phyloP scores from a whole-genome alignment of 2,888 invertebrate genomes.

The Dorcus parallelipipedus region DNA sequence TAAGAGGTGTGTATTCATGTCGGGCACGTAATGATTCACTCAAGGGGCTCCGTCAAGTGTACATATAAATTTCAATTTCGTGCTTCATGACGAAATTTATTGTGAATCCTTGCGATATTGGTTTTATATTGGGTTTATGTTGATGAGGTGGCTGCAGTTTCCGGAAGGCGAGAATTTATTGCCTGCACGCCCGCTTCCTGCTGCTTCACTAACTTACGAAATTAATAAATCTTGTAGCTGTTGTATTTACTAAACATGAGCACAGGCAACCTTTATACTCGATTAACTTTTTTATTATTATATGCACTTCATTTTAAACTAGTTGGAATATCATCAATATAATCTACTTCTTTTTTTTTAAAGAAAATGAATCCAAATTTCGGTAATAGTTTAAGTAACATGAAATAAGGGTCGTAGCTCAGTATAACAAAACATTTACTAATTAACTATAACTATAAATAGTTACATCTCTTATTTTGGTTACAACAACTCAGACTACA shows the following conservation, averaged over 20 bases:
- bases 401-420: too few relatives aligned
- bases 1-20: slow-evolving; percentile 16
- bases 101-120: slow-evolving; percentile 22
- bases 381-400: too few relatives aligned
- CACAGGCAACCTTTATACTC: not conserved
- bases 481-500: too few relatives aligned
- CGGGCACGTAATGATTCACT: slow-evolving; percentile 33
- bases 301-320: not conserved
- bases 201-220: slow-evolving; percentile 17
- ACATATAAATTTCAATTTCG: slow-evolving; percentile 43
- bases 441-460: too few relatives aligned
- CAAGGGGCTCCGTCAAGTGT: slow-evolving; percentile 31
- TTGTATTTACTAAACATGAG: not conserved
- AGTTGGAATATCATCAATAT: not conserved
- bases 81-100: slow-evolving; percentile 21
- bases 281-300: slow-evolving; percentile 5
- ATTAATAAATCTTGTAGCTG: slow-evolving; percentile 18
- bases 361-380: too few relatives aligned
- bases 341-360: too few relatives aligned
- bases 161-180: slow-evolving; percentile 12
- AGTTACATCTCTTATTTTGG: too few relatives aligned
- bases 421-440: too few relatives aligned
- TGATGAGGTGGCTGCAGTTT: slow-evolving; percentile 19
- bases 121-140: slow-evolving; percentile 25
- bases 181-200: slow-evolving; percentile 3